phyloP scores from a whole-genome alignment of 2,113 vertebrate genomes.

The Hypanus sabinus region DNA sequence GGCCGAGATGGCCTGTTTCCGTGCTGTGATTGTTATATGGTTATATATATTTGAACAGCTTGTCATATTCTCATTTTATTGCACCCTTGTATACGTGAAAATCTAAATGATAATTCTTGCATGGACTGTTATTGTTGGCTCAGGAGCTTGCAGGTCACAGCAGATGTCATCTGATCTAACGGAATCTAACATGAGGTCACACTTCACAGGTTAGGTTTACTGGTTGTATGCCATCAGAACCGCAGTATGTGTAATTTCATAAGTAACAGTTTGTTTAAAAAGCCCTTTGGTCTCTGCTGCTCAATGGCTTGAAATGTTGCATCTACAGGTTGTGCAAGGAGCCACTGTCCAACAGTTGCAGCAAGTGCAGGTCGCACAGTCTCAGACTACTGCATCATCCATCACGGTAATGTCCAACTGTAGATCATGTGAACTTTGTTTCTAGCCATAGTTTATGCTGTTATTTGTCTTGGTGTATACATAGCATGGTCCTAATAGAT shows the following conservation, averaged over 20 bases:
- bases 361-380: conserved; percentile 67
- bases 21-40: no score
- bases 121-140: no score
- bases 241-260: neutral
- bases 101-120: neutral
- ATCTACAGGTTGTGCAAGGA: conserved; percentile 67
- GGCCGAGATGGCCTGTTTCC: no score
- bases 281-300: neutral
- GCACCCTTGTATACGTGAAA: neutral
- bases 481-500: neutral
- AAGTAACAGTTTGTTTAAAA: neutral
- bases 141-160: neutral
- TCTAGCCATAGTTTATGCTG: neutral
- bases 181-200: neutral
- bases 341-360: conserved; percentile 71
- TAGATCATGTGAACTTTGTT: neutral
- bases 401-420: conserved; percentile 64
- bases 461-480: neutral
- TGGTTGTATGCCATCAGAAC: neutral
- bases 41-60: neutral
- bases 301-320: conserved; percentile 1
- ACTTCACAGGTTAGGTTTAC: neutral
- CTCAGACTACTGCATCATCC: conserved; percentile 58
- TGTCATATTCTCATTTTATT: neutral
- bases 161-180: neutral